Percentiles rank a stretch among this genome's conserved stretches.
phyloP scores from a whole-genome alignment of 1,140 invertebrate genomes.

The Diabrotica undecimpunctata region DNA sequence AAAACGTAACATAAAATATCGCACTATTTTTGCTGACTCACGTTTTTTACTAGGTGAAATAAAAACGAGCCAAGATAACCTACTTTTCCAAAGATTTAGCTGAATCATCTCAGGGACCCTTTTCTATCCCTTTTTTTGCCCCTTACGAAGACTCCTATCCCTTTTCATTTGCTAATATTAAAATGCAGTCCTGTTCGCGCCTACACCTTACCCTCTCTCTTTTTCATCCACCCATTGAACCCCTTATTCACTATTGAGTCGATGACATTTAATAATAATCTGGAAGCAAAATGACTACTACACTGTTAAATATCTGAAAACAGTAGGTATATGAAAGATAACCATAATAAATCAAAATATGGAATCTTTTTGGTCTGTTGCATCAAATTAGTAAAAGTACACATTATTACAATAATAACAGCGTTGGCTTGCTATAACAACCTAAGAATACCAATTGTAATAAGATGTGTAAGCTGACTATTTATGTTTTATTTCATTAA shows the following conservation, averaged over 20 bases:
- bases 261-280: not conserved
- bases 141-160: not conserved
- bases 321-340: too few relatives aligned
- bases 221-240: not conserved
- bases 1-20: too few relatives aligned
- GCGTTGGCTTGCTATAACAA: too few relatives aligned
- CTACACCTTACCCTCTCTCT: not conserved
- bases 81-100: not conserved
- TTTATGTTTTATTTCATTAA: too few relatives aligned
- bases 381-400: too few relatives aligned
- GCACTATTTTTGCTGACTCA: too few relatives aligned
- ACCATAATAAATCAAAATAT: too few relatives aligned
- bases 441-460: too few relatives aligned
- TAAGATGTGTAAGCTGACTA: too few relatives aligned
- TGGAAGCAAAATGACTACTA: not conserved
- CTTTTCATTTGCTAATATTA: slow-evolving; percentile 1
- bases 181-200: not conserved
- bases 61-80: not conserved
- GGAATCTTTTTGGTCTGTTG: too few relatives aligned
- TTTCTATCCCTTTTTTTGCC: not conserved
- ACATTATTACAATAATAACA: too few relatives aligned
- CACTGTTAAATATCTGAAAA: not conserved
- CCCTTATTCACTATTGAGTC: too few relatives aligned
- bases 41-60: not conserved
- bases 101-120: not conserved